Percentiles rank a stretch among this genome's conserved stretches.
Conservation (phyloP, 1,140 invertebrate species). For the Ceratosolen fusciceps region DNA sequence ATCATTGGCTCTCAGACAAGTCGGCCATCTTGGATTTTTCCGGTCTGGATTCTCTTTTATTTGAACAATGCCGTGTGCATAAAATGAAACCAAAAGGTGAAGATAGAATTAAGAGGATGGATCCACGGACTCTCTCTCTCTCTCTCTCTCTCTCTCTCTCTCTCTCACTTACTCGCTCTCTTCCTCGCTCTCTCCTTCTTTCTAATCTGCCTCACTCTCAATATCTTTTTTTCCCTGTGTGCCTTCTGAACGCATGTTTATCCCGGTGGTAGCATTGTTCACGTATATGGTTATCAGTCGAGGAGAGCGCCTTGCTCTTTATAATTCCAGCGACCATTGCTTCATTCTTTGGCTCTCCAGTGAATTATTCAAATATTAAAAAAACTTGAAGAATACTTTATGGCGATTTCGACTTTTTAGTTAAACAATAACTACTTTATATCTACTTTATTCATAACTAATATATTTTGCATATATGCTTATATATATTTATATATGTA, state of each 20-base stretch:
- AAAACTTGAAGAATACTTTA: too few species aligned
- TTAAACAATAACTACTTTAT: too few species aligned
- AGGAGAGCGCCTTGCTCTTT: background rate
- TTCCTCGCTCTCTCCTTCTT: too few species aligned
- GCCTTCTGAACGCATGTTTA: background rate
- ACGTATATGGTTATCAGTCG: background rate
- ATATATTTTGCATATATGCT: too few species aligned
- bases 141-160: too few species aligned
- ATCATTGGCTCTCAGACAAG: conserved; percentile 60
- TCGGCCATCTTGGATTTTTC: conserved; percentile 70
- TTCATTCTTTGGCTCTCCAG: conserved; percentile 7
- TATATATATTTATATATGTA: too few species aligned
- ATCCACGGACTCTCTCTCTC: background rate
- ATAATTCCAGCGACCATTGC: background rate
- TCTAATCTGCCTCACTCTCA: too few species aligned
- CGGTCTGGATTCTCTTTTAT: conserved; percentile 62
- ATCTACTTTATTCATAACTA: too few species aligned
- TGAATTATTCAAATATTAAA: background rate
- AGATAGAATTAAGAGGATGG: conserved; percentile 7
- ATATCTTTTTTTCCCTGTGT: too few species aligned
- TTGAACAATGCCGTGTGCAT: conserved; percentile 52
- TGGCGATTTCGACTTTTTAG: too few species aligned
- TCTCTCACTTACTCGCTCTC: too few species aligned
- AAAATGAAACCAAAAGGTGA: background rate
- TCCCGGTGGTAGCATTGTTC: background rate